phyloP scores from a whole-genome alignment of 1,140 invertebrate species.

The Lamellibrachia luymesi region DNA sequence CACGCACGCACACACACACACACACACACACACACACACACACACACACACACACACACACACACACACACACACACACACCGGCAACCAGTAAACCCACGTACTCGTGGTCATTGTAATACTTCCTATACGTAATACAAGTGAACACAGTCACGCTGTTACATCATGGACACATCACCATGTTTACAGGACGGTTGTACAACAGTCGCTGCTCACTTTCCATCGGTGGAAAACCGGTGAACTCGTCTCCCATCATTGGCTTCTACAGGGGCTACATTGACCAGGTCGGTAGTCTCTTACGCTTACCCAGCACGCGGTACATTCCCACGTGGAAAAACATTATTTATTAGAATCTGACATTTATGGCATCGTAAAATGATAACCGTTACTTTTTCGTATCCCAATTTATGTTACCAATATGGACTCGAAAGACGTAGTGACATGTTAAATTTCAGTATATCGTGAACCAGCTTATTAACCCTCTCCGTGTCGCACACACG shows the following conservation, averaged over 20 bases:
- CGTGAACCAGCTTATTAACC: background rate
- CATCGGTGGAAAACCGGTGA: background rate
- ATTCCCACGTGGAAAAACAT: background rate
- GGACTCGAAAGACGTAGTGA: too few species aligned
- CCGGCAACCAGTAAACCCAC: background rate
- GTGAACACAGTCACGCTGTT: background rate
- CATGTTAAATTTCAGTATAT: background rate
- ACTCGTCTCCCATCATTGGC: background rate
- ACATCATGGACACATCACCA: background rate
- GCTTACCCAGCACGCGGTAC: background rate
- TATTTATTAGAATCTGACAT: background rate
- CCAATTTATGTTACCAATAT: background rate
- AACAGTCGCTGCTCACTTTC: background rate
- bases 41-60: background rate
- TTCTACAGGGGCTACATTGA: background rate
- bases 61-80: background rate
- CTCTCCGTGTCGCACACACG: background rate
- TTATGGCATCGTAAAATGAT: background rate
- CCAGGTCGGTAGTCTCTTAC: background rate
- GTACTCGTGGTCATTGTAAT: background rate
- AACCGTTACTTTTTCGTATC: background rate
- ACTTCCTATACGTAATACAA: background rate
- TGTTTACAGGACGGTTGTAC: background rate
- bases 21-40: background rate
- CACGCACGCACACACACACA: background rate